A percentile compares a stretch with the other conserved stretches of the same genome.
phyloP scores from a whole-genome alignment of 2,797 vertebrate species.

The Huso huso region DNA sequence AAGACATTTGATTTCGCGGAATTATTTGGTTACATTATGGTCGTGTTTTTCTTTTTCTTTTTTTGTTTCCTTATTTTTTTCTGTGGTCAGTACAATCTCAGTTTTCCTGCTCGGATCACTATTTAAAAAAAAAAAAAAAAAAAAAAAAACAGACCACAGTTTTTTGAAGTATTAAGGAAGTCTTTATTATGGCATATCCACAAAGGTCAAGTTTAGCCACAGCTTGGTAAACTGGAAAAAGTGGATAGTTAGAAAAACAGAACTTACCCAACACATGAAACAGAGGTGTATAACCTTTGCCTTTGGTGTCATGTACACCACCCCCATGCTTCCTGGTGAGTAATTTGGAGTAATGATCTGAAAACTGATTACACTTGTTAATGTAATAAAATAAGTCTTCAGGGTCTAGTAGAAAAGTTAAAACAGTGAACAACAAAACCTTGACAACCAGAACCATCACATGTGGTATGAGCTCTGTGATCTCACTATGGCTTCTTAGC shows the following conservation, averaged over 20 bases:
- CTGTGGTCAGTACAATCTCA: slow-evolving; percentile 41
- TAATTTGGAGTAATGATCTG: slow-evolving; percentile 36
- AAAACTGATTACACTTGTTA: slow-evolving; percentile 63
- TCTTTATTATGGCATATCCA: slow-evolving; percentile 51
- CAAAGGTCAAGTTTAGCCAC: slow-evolving; percentile 53
- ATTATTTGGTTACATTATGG: slow-evolving; percentile 13
- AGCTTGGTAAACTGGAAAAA: slow-evolving; percentile 38
- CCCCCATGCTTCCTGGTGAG: slow-evolving; percentile 39
- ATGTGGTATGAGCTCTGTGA: too few relatives aligned
- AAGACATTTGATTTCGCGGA: slow-evolving; percentile 3
- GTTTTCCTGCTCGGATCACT: slow-evolving; percentile 37
- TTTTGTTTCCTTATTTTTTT: slow-evolving; percentile 42
- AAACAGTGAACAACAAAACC: too few relatives aligned
- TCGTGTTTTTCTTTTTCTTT: slow-evolving; percentile 41
- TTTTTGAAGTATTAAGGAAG: slow-evolving; percentile 52
- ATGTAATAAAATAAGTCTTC: slow-evolving; percentile 67
- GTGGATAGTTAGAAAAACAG: slow-evolving; percentile 48
- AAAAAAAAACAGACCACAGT: slow-evolving; percentile 40
- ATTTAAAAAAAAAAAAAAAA: slow-evolving; percentile 18
- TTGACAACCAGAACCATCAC: too few relatives aligned
- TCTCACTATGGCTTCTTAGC: too few relatives aligned
- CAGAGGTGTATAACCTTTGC: slow-evolving; percentile 30
- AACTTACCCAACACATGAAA: slow-evolving; percentile 31
- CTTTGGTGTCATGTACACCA: slow-evolving; percentile 39
- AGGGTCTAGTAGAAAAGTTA: slow-evolving; percentile 29